Evolutionary conservation across 2,113 vertebrate species (phyloP), one percentile per base, ranked within the genome.

Genomic region (Microtus ochrogaster): DNA sequence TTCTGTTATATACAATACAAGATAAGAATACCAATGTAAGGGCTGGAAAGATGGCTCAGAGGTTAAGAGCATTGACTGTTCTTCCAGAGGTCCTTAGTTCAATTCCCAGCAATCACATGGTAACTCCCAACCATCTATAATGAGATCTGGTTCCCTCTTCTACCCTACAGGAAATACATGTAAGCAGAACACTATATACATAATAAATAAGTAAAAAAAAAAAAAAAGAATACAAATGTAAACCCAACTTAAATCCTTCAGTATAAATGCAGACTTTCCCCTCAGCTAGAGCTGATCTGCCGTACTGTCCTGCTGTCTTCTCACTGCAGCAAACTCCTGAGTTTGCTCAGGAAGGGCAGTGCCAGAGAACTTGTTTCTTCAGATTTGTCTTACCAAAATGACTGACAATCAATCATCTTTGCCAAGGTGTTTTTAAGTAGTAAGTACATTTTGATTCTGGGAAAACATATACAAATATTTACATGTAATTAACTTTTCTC

Each of bases 361-460:
- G 44, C 28, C 76, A 78, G 3, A 19, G 47, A 30, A 52, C 26
- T 9, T 91, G 49, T 49, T 94, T 85, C 65, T 89, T 26, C 79
- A 26, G 30, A 84, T 14, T 81, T 55, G 30, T 68, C 9, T 82
- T 78, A 94, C 28, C 28, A 93, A 94, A 92, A 17, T 49, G 36
- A 52, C 47, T 68, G 89, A 93, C 24, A 92, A 94, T 63, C 74
- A 96, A 84, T 10, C 91, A 22, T 1, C 66, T 13, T 68, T 94
- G 52, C 24, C 63, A 88, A 47, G 61, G 5, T 61, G 33, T 72
- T 68, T 92, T 63, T 90, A 36, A 36, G 19, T 26, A 47, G 33
- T 17, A 65, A 14, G 58, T 81, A 86, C 85, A 85, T 85, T 94
- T 58, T 77, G 14, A 65, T 10, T 83, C 83, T 73, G 28, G 77